These are phyloP conservation scores for Myotis myotis DNA, from an alignment of 2,797 vertebrate genomes.

Conservation along the genomic window DNA sequence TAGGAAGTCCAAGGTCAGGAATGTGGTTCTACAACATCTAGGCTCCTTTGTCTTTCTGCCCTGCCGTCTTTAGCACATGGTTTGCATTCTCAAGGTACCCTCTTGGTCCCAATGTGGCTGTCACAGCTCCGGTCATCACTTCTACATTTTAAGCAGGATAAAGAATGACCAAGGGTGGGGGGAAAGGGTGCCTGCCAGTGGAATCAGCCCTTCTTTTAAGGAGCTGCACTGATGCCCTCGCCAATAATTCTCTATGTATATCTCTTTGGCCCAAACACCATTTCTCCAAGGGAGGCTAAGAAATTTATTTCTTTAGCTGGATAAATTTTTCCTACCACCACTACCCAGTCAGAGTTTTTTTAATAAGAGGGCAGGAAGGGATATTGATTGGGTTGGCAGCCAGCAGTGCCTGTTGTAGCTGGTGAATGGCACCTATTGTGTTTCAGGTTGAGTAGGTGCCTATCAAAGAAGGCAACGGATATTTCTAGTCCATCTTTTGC, in stretches of 20 bases:
- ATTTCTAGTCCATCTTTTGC: background rate
- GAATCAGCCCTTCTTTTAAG: background rate
- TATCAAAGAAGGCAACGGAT: background rate
- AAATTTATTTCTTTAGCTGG: slow-evolving; percentile 20
- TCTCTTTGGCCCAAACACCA: background rate
- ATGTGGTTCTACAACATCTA: background rate
- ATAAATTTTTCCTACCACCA: background rate
- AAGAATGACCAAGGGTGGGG: background rate
- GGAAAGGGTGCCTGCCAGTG: background rate
- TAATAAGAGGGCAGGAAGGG: background rate
- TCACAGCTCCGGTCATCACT: background rate
- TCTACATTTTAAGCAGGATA: background rate
- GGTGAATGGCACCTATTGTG: background rate
- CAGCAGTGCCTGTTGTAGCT: background rate
- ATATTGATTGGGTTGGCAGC: background rate
- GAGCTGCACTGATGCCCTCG: background rate
- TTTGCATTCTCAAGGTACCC: background rate
- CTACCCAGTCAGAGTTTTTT: background rate
- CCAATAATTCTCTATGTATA: background rate
- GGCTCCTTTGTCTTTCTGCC: background rate
- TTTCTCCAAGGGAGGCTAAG: background rate
- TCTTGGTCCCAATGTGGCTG: background rate
- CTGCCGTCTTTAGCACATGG: background rate
- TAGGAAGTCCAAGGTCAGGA: background rate
- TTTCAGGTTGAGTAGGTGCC: background rate